Conservation (phyloP, 2,888 invertebrate genomes). For the Hemicrepidius hirtus region DNA sequence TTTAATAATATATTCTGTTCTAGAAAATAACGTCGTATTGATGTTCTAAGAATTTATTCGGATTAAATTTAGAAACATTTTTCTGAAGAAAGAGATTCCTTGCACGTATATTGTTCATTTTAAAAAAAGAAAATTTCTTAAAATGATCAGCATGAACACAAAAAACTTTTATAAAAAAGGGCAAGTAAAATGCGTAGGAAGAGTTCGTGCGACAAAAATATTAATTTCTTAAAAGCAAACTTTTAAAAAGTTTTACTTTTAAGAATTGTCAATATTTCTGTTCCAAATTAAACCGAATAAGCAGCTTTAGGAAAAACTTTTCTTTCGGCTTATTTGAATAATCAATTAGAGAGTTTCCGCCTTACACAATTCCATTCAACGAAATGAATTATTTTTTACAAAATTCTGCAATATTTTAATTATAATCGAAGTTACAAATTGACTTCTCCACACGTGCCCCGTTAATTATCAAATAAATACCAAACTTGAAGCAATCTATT, state of each 20-base stretch:
- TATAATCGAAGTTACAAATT: neutral
- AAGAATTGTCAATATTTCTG: constrained; percentile 21
- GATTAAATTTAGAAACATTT: no score
- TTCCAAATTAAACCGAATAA: constrained; percentile 28
- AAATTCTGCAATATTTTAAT: neutral
- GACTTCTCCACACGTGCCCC: no score
- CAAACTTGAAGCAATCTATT: no score
- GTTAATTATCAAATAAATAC: no score
- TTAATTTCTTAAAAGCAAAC: constrained; percentile 16
- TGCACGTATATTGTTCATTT: no score
- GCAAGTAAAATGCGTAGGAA: neutral
- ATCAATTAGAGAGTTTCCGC: constrained; percentile 16
- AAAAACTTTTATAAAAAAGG: neutral
- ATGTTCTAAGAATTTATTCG: no score
- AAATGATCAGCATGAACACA: neutral
- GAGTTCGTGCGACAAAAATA: neutral
- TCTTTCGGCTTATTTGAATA: constrained; percentile 13
- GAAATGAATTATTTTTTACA: constrained; percentile 10
- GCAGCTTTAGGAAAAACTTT: constrained; percentile 14
- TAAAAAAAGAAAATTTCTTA: no score
- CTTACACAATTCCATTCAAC: neutral
- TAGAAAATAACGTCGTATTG: no score
- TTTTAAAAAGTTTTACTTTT: constrained; percentile 20
- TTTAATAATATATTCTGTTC: no score
- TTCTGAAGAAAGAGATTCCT: no score